Evolutionary conservation across 2,797 vertebrate genomes (phyloP), one percentile per base, ranked within the genome.

Genomic region (Carcharodon carcharias): DNA sequence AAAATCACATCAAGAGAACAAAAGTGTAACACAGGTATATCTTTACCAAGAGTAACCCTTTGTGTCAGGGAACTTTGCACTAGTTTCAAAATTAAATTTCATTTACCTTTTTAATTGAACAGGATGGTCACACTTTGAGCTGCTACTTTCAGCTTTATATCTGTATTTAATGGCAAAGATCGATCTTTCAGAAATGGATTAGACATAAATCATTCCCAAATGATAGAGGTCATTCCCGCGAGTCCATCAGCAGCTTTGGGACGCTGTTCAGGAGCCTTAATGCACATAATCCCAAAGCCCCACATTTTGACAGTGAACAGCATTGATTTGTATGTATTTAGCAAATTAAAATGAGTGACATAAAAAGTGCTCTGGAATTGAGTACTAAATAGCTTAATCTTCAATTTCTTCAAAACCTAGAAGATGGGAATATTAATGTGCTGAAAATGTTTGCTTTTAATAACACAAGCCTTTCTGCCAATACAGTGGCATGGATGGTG

Each of bases 61-160:
- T 65, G 91, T 11, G 18, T 16, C n/a, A n/a, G 91, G 45, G 61
- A 93, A 93, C 40, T 26, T 21, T 93, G 91, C 61, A 93, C n/a
- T 67, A 45, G 2, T 40, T 65, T 93, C 61, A 67, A 93, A n/a
- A 93, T 93, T 65, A 93, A 45, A 65, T 45, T 4, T 65, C 26
- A 63, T 67, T 93, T 93, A 93, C 91, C 91, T 93, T 93, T 93
- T 93, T 28, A 93, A 67, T 28, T 67, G 91, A 40, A 93, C 61
- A 23, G 91, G 91, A 93, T 4, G 91, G n/a, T 93, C 91, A 93
- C 91, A 93, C 91, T 93, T 93, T 93, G 91, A 93, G 63, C 61
- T 65, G 91, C 63, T 93, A 93, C 91, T 93, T 93, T 93, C 91
- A 93, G 91, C 61, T 93, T 93, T 93, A 67, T 93, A 93, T 93